Percentiles rank a stretch among this genome's conserved stretches.
These are phyloP conservation scores for Periophthalmus magnuspinnatus DNA, from an alignment of 2,797 vertebrate species.

Conservation along the genomic window DNA sequence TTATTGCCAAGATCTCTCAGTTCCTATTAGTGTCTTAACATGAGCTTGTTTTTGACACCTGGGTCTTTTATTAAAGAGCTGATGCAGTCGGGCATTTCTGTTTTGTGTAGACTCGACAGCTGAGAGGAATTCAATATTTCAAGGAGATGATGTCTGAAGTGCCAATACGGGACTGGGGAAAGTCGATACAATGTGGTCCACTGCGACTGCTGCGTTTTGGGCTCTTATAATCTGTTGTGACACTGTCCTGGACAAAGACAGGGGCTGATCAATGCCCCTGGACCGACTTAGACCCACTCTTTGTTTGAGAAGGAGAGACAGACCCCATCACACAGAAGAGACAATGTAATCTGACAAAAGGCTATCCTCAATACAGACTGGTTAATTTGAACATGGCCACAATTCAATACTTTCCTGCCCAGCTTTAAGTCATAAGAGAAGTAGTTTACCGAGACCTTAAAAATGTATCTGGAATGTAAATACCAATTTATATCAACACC, in stretches of 20 bases:
- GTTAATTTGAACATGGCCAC: conserved; percentile 30
- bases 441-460: conserved; percentile 15
- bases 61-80: conserved; percentile 61
- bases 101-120: conserved; percentile 65
- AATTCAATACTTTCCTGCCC: not conserved
- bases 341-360: conserved; percentile 58
- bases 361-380: conserved; percentile 32
- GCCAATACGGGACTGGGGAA: conserved; percentile 72
- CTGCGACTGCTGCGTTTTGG: conserved; percentile 67
- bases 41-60: conserved; percentile 54
- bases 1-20: not conserved
- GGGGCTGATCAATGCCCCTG: conserved; percentile 68
- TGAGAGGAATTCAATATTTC: conserved; percentile 81
- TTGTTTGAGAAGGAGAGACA: conserved; percentile 43
- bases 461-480: not conserved
- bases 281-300: conserved; percentile 46
- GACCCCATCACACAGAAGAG: conserved; percentile 33
- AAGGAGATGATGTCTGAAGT: conserved; percentile 81
- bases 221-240: conserved; percentile 78
- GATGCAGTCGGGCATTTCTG: conserved; percentile 49
- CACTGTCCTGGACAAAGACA: conserved; percentile 63
- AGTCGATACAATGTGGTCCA: conserved; percentile 74
- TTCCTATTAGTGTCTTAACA: not conserved
- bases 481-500: not conserved
- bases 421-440: conserved; percentile 8